Conservation (phyloP, 1,140 invertebrate species). For the Panagrolaimus sp. region DNA sequence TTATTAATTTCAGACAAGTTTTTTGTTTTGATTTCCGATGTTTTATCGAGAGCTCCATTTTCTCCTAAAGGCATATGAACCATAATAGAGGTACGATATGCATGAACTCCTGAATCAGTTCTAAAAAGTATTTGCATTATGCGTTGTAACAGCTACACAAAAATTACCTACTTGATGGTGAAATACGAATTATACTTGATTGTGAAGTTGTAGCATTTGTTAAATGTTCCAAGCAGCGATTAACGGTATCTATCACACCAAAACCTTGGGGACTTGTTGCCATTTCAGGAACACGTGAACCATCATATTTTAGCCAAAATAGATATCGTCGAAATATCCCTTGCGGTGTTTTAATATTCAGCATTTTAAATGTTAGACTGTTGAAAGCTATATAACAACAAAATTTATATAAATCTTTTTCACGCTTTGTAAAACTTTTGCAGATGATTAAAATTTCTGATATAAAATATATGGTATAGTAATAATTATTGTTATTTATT, state of each 20-base stretch:
- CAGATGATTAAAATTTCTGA: too few relatives aligned
- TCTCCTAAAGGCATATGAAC: constrained; percentile 27
- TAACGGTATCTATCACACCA: constrained; percentile 30
- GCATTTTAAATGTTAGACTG: not conserved
- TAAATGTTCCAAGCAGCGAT: not conserved
- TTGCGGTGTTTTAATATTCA: constrained; percentile 1
- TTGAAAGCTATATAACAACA: too few relatives aligned
- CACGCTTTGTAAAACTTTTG: too few relatives aligned
- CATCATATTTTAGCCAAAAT: constrained; percentile 45
- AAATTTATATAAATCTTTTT: too few relatives aligned
- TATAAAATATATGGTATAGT: too few relatives aligned
- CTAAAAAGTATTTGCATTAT: constrained; percentile 21
- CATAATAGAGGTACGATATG: constrained; percentile 35
- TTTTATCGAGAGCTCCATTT: constrained; percentile 16
- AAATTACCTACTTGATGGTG: constrained; percentile 30
- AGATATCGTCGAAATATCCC: constrained; percentile 15
- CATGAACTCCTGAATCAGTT: constrained; percentile 45
- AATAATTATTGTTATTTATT: too few relatives aligned
- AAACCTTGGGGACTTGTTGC: constrained; percentile 34
- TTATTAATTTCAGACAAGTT: constrained; percentile 31
- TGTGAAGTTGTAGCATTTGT: not conserved
- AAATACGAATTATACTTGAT: constrained; percentile 12
- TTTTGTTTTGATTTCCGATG: not conserved
- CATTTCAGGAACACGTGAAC: constrained; percentile 45
- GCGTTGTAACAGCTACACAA: not conserved